Base-by-base conservation (phyloP, 2,888 invertebrate species). In the Helobdella robusta region DNA sequence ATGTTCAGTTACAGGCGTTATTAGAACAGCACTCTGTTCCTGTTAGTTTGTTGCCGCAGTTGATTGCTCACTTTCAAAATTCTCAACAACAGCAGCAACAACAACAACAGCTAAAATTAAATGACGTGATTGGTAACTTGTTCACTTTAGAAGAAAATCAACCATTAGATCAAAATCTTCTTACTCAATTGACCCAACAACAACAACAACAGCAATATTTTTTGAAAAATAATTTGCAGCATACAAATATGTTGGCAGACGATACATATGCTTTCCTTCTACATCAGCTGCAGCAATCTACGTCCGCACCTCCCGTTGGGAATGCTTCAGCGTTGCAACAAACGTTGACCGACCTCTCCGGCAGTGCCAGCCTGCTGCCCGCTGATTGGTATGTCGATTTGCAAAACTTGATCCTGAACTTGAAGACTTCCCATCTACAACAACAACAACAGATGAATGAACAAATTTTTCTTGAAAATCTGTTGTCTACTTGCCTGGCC, bases 21-120 rank as follows among this genome's bases (percentile, higher is more conserved):
- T 23, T 56, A 30, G 54, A 66, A 28, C 62, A 62, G 32, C 46
- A 62, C 32, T 23, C 34, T 30, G 50, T 62, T 32, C 62, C 62
- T 20, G 25, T 25, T 8, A 28, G 30, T 20, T 35, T 62, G 44
- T 32, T 62, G 62, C 61, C 61, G 3, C 35, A 61, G 18, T 25
- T 44, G 25, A 34, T 61, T 25, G 28, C 62, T 3, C 44, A 50
- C n/a, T 34, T 62, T 28, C 62, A 62, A 20, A 18, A 11, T 23
- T 25, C 20, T 23, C 2, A 15, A 18, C 40, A 60, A 11, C 34
- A 50, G 5, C 62, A 46, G 25, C 44, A 32, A 32, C 50, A 46
- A 46, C 62, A 62, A 23, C 54, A 54, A 54, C 54, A 54, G 25
- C 23, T 30, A 54, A n/a, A n/a, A n/a, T n/a, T n/a, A n/a, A n/a